A percentile compares a stretch with the other conserved stretches of the same genome.
Conservation (phyloP, 2,797 vertebrate species). For the Crocodylus rhombifer region DNA sequence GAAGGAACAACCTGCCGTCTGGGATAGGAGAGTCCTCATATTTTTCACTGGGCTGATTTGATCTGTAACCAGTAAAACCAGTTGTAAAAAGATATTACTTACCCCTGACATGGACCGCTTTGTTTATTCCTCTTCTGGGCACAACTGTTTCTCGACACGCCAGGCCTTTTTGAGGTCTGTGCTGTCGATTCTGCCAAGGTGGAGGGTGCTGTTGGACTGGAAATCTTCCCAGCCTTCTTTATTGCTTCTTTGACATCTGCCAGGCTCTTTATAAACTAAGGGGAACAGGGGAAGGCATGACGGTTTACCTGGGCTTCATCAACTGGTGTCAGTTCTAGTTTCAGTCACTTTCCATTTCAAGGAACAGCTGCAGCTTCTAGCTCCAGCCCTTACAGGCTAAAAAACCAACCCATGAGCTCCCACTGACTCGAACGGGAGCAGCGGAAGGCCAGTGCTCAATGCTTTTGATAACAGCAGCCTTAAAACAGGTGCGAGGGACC, state of each 20-base stretch:
- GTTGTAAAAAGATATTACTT: slow-evolving; percentile 8
- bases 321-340: not conserved
- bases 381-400: not conserved
- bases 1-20: not conserved
- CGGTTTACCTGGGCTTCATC: not conserved
- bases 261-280: not conserved
- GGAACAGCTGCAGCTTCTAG: not conserved
- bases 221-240: not conserved
- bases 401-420: not conserved
- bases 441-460: not conserved
- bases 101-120: not conserved
- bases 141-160: not conserved
- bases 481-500: not conserved
- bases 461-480: not conserved
- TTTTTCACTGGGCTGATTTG: not conserved
- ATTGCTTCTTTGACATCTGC: not conserved
- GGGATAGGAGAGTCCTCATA: not conserved
- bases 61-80: not conserved
- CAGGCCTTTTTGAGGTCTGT: not conserved
- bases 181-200: not conserved
- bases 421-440: not conserved
- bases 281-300: not conserved
- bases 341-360: not conserved
- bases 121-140: not conserved
- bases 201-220: not conserved